Evolutionary conservation across 2,797 vertebrate genomes (phyloP).

Genomic region (Oceanodroma leucorhoa): DNA sequence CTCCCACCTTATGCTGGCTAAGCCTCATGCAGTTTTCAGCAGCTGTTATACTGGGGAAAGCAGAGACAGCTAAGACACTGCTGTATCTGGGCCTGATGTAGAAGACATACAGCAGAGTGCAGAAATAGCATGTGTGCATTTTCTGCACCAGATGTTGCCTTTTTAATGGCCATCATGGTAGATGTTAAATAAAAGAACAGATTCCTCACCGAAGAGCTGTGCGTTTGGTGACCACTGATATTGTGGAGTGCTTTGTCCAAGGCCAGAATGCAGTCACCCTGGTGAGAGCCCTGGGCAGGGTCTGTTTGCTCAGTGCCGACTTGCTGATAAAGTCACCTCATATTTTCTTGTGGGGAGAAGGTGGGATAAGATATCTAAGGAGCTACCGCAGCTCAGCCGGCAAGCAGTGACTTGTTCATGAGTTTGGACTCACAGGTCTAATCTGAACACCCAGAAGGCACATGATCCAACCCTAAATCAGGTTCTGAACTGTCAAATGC

Average conservation of each 20-base stretch:
- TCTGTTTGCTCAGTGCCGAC: neutral
- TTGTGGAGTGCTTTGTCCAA: neutral
- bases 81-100: neutral
- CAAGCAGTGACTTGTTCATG: neutral
- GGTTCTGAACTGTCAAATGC: neutral
- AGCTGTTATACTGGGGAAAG: neutral
- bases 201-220: neutral
- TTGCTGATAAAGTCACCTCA: neutral
- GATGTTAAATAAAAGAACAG: neutral
- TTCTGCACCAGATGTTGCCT: neutral
- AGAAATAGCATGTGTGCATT: neutral
- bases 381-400: neutral
- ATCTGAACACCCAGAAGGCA: neutral
- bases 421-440: neutral
- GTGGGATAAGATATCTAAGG: neutral
- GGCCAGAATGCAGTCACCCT: neutral
- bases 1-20: neutral
- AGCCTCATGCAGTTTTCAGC: neutral
- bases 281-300: neutral
- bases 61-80: neutral
- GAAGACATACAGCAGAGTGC: neutral
- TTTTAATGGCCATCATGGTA: neutral
- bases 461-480: neutral
- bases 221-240: neutral
- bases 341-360: neutral